Percentiles rank a stretch among this genome's conserved stretches.
phyloP scores from a whole-genome alignment of 2,797 vertebrate genomes.

The Eurystomus glaucurus region DNA sequence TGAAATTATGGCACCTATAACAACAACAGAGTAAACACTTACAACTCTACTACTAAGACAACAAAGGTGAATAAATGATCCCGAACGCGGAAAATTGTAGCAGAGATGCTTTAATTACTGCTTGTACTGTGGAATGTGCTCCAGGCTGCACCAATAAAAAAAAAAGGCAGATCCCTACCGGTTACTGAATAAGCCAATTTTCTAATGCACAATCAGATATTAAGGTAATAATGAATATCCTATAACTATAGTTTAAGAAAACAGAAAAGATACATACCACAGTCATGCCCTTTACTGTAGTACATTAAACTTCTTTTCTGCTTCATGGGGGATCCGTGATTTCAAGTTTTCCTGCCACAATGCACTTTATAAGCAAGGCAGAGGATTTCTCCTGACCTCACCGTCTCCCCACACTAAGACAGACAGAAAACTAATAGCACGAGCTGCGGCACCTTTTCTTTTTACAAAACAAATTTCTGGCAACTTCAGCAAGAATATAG shows the following conservation, averaged over 20 bases:
- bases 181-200: background rate
- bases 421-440: background rate
- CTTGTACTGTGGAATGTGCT: background rate
- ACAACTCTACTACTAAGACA: background rate
- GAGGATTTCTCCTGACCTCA: background rate
- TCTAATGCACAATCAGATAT: background rate
- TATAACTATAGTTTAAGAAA: background rate
- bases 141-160: background rate
- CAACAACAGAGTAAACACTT: background rate
- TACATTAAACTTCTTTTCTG: background rate
- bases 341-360: background rate
- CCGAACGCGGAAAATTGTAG: background rate
- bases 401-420: background rate
- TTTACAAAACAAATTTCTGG: background rate
- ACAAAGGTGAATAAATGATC: background rate
- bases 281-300: background rate
- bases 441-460: background rate
- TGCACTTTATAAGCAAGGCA: background rate
- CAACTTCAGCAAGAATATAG: background rate
- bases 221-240: background rate
- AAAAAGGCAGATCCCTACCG: background rate
- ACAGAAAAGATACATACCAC: background rate
- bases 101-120: background rate
- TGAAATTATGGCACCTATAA: background rate
- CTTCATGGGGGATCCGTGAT: background rate